Percentiles rank a stretch among this genome's conserved stretches.
Evolutionary conservation across 2,888 invertebrate species (phyloP).

Genomic region (Eupithecia abbreviata): DNA sequence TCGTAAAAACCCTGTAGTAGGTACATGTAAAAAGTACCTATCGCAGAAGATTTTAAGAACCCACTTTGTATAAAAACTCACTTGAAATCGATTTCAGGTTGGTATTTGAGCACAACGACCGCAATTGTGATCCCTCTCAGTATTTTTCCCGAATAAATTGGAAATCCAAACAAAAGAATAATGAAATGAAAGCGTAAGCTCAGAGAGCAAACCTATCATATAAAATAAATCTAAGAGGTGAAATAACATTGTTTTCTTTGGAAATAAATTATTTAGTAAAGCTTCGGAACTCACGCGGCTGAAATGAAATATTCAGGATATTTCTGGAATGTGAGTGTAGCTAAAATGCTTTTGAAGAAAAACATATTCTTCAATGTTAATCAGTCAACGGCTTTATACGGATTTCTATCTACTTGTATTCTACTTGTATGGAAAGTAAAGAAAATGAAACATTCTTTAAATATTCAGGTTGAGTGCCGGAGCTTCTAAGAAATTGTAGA

Average conservation of each 20-base stretch:
- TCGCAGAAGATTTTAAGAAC: too few species aligned
- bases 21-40: too few species aligned
- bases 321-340: conserved; percentile 3
- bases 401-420: conserved; percentile 1
- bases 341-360: conserved; percentile 1
- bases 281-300: conserved; percentile 23
- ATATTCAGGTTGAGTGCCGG: neutral
- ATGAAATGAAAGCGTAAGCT: conserved; percentile 27
- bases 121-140: conserved; percentile 14
- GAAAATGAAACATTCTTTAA: neutral
- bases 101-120: neutral
- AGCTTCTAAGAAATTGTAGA: neutral
- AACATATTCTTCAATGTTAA: conserved; percentile 10
- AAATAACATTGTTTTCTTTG: conserved; percentile 37
- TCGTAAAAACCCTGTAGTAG: too few species aligned
- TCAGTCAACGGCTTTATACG: conserved; percentile 3
- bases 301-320: conserved; percentile 15
- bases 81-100: neutral
- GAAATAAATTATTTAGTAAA: conserved; percentile 40
- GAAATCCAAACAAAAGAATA: conserved; percentile 35
- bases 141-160: conserved; percentile 23
- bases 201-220: conserved; percentile 33
- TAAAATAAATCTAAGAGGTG: conserved; percentile 36
- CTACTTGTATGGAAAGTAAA: neutral
- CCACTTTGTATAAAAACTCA: neutral